Conservation (phyloP, 2,888 invertebrate species). For the Epistrophe grossulariae region DNA sequence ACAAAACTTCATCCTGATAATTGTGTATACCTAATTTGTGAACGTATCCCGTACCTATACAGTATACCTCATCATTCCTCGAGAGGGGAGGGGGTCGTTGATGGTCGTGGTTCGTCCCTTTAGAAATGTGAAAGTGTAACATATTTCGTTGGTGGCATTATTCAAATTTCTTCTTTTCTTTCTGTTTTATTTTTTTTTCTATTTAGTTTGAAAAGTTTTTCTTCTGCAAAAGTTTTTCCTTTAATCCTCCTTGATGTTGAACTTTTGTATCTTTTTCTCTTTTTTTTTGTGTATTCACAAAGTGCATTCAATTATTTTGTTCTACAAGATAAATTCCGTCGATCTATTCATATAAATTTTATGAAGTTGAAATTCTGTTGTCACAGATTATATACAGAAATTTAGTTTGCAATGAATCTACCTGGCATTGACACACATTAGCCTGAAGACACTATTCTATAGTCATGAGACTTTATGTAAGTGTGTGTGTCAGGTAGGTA, state of each 20-base stretch:
- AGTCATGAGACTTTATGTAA: neutral
- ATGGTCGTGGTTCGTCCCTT: neutral
- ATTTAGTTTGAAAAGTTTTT: constrained; percentile 19
- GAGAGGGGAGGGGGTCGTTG: no score
- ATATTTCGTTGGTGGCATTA: constrained; percentile 27
- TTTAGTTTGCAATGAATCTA: neutral
- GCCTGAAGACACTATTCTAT: neutral
- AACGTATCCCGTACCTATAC: neutral
- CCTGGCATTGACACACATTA: constrained; percentile 52
- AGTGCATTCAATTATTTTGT: constrained; percentile 57
- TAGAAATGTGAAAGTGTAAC: constrained; percentile 45
- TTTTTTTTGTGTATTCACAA: constrained; percentile 1
- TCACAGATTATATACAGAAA: neutral
- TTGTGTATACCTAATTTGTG: constrained; percentile 17
- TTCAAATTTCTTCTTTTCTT: constrained; percentile 7
- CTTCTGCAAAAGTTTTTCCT: constrained; percentile 29
- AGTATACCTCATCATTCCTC: no score
- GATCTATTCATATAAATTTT: constrained; percentile 41
- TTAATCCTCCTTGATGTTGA: constrained; percentile 28
- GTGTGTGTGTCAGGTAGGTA: neutral
- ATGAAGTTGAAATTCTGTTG: constrained; percentile 33
- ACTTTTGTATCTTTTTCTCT: neutral
- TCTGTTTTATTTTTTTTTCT: neutral
- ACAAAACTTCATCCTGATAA: constrained; percentile 7
- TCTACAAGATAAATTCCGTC: constrained; percentile 21